Evolutionary conservation across 1,140 invertebrate species (phyloP), one percentile per base, ranked within the genome.

Genomic region (Saxidomus purpurata): DNA sequence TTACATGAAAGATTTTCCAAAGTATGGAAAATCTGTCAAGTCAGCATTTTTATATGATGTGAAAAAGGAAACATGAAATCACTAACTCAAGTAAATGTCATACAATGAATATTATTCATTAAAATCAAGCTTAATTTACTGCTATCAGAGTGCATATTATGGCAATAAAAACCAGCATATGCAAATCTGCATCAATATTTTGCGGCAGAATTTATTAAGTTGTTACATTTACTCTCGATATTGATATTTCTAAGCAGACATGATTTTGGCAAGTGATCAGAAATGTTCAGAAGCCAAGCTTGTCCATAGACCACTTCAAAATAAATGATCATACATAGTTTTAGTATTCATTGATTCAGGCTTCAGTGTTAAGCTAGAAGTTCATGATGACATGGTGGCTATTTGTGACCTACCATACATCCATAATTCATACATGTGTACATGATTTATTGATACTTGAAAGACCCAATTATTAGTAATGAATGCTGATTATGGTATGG

Each of bases 231-330:
- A 11, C 17, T 4, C 25, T 38, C 31, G 15, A 38, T 71, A 71
- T 38, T 40, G 67, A 71, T 71, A 71, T 71, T 71, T 71, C 67
- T 71, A 71, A n/a, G 17, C 67, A 71, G 67, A 63, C 59, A n/a
- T 63, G 59, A 71, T 71, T 71, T 71, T 71, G 67, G 67, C 67
- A 71, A 22, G 17, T 3, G 22, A 71, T 38, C 36, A 13, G 2
- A 28, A 38, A 1, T 38, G 67, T 38, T 71, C 34, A 11, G 34
- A 38, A 38, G 55, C 6, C 6, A 71, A 36, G 67, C 22, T 38
- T 71, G 22, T 71, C 1, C 67, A 71, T 2, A 71, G 25, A 71
- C 67, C 34, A 34, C 25, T 71, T 71, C 67, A 38, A 40, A 71
- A 71, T 71, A 31, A 71, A 71, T 71, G 67, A 71, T 71, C 6